Base-by-base conservation (phyloP, 2,888 invertebrate species). In the Drosophila pseudotakahashii region DNA sequence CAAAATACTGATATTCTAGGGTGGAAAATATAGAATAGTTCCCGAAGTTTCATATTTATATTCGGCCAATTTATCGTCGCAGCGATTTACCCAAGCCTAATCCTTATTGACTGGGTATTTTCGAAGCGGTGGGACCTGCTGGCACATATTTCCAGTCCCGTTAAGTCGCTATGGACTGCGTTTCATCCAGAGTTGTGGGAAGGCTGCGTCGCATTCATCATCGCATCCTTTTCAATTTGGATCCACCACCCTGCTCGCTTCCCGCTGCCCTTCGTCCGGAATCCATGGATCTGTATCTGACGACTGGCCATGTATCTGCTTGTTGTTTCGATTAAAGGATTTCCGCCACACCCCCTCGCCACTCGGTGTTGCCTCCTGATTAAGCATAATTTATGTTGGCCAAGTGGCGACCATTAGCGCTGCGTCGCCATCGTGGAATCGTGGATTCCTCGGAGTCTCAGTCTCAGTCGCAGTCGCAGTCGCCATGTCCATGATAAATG, bases 341-440 rank as follows among this genome's bases (percentile, higher is more conserved):
- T 76, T 41, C 60, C 51, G 41, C 36, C 23, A 30, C 54, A 45
- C 52, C 41, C 37, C 59, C 26, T 7, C 39, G 26, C 1, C 3
- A 58, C 9, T 50, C 30, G 48, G 14, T 44, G 51, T 37, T 59
- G 71, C 34, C 68, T 66, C 62, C 75, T 80, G 80, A 81, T 81
- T 83, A 78, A 80, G 73, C 75, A 83, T 81, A 78, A 81, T 78
- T 81, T 81, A 81, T 81, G 81, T 81, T 67, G 75, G 72, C 81
- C 83, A 81, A 81, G 84, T 81, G 79, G 77, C 84, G 64, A 81
- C 75, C 84, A 81, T 81, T 81, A 84, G 84, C 81, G 79, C 68
- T 57, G 60, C 78, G 64, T 68, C 51, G 66, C 72, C 66, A 73
- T 36, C 51, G 52, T 19, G 26, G 26, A 10, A 26, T 36, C 42